Evolutionary conservation across 2,113 vertebrate species (phyloP), one percentile per base, ranked within the genome.

Genomic region (Nothoprocta perdicaria): DNA sequence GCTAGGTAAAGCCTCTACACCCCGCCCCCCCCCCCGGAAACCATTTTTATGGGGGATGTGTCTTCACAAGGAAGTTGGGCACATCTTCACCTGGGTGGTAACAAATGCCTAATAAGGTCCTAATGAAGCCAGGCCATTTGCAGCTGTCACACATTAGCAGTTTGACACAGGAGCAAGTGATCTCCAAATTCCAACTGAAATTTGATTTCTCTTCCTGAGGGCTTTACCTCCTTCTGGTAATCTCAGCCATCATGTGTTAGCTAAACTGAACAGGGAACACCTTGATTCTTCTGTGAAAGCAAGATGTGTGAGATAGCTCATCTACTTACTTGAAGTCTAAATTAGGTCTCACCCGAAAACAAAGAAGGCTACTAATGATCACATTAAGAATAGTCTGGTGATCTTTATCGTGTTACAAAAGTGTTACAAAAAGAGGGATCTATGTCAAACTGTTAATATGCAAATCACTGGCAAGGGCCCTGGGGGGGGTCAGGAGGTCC

Each of bases 351-450:
- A 75, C 67, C 41, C 11, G 6, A 82, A 91, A 95, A 71, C 33
- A 89, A 88, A 89, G 43, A 24, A 73, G 52, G 33, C 62, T 79
- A 27, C 48, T 82, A 75, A 88, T 29, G 62, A 86, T 68, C 67
- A 61, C 55, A 55, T 7, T 82, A 72, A 74, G 55, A 89, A 77
- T n/a, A 92, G 50, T 89, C 74, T 82, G 46, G 33, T 15, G 68
- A 92, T 92, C 65, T 73, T 86, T 81, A 68, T 94, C 69, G 27
- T 18, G 10, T 29, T 29, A 35, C n/a, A n/a, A n/a, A n/a, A n/a
- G 12, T 16, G 27, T 89, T 90, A 94, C 79, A 91, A 89, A 89
- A 93, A 89, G 75, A 85, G 86, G 83, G 62, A 88, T 88, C 26
- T 81, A 77, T 90, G 57, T 86, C 66, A 21, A 84, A 63, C 38